Evolutionary conservation across 2,888 invertebrate genomes (phyloP).

Genomic region (Microplitis manilae): DNA sequence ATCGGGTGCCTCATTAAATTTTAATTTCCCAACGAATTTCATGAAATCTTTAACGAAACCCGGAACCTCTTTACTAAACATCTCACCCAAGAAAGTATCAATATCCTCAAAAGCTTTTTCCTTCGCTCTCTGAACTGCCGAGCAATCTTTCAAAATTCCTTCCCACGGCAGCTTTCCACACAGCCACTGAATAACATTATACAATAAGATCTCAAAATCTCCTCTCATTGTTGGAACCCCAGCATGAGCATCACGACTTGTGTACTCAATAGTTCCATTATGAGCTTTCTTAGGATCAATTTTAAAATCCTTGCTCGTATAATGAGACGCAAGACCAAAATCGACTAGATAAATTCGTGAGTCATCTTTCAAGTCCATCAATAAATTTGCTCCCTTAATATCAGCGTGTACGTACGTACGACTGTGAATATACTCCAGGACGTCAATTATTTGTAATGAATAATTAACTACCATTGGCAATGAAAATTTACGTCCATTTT

Average conservation of each 20-base stretch:
- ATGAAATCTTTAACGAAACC: slow-evolving; percentile 73
- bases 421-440: slow-evolving; percentile 92
- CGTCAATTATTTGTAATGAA: slow-evolving; percentile 89
- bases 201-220: slow-evolving; percentile 94
- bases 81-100: slow-evolving; percentile 69
- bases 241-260: slow-evolving; percentile 95
- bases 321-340: slow-evolving; percentile 90
- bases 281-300: slow-evolving; percentile 93
- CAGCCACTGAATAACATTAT: slow-evolving; percentile 94
- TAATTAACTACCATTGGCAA: slow-evolving; percentile 83
- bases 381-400: slow-evolving; percentile 94
- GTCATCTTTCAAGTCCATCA: slow-evolving; percentile 80
- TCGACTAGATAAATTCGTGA: slow-evolving; percentile 91
- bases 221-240: slow-evolving; percentile 92
- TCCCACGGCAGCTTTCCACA: slow-evolving; percentile 90
- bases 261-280: slow-evolving; percentile 97
- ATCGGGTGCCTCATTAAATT: slow-evolving; percentile 82
- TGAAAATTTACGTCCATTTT: slow-evolving; percentile 80
- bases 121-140: slow-evolving; percentile 80
- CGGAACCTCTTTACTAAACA: slow-evolving; percentile 70
- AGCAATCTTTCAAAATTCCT: slow-evolving; percentile 76
- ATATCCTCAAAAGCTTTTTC: slow-evolving; percentile 79
- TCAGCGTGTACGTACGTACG: slow-evolving; percentile 95
- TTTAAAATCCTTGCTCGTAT: slow-evolving; percentile 83
- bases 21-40: slow-evolving; percentile 78